phyloP scores from a whole-genome alignment of 2,113 vertebrate species.

The Stictonetta naevosa region DNA sequence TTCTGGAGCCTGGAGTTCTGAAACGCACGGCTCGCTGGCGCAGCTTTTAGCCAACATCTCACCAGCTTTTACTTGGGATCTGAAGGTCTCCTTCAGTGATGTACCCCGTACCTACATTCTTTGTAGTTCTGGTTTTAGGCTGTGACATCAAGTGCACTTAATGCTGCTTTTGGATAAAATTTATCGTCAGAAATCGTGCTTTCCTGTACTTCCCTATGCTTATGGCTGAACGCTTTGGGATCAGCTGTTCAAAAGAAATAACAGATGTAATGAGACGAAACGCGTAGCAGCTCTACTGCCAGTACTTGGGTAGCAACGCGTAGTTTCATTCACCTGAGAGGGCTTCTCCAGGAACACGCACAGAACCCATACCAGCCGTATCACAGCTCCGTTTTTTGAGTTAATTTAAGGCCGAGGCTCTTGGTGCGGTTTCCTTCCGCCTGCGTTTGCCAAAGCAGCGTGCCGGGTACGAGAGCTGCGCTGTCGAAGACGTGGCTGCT shows the following conservation, averaged over 20 bases:
- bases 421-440: background rate
- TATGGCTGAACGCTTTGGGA: background rate
- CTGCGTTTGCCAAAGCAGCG: background rate
- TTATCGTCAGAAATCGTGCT: no score
- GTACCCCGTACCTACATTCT: background rate
- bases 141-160: background rate
- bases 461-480: background rate
- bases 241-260: background rate
- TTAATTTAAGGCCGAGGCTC: background rate
- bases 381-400: background rate
- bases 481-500: rapidly evolving
- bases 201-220: background rate
- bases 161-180: background rate
- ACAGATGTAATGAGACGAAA: background rate
- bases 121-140: background rate
- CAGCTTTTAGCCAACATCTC: background rate
- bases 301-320: background rate
- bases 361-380: background rate
- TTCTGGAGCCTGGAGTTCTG: background rate
- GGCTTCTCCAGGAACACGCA: background rate
- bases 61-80: background rate
- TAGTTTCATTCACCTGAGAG: background rate
- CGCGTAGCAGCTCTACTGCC: background rate
- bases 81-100: background rate
- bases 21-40: background rate